A percentile compares a stretch with the other conserved stretches of the same genome.
Evolutionary conservation across 2,888 invertebrate genomes (phyloP).

Genomic region (Achlya flavicornis): DNA sequence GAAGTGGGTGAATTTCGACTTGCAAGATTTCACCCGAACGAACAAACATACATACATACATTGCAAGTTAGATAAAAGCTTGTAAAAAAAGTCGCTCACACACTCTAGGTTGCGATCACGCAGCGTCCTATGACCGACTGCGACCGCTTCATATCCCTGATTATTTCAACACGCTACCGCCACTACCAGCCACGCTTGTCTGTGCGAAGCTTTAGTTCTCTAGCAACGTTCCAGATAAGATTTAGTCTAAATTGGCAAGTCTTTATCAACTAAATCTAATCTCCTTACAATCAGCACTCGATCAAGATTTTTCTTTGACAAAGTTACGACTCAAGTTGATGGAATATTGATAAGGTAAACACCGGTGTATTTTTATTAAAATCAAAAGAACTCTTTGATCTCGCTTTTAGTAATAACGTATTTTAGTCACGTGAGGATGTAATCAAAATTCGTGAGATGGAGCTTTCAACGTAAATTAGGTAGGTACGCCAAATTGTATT

Average conservation of each 20-base stretch:
- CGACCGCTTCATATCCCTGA: too few species aligned
- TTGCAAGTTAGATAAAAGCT: too few species aligned
- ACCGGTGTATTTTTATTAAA: conserved; percentile 34
- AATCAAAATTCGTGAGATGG: conserved; percentile 54
- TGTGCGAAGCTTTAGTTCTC: too few species aligned
- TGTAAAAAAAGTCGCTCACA: too few species aligned
- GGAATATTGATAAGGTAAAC: conserved; percentile 52
- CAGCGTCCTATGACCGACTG: too few species aligned
- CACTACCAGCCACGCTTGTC: too few species aligned
- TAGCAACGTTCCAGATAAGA: background rate
- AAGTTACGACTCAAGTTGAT: conserved; percentile 35
- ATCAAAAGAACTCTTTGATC: conserved; percentile 54
- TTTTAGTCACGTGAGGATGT: conserved; percentile 47
- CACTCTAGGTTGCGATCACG: too few species aligned
- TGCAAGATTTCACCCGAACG: too few species aligned
- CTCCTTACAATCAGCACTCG: conserved; percentile 10
- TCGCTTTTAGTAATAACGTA: conserved; percentile 45
- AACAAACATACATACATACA: too few species aligned
- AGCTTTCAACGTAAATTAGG: conserved; percentile 29
- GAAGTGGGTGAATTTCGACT: too few species aligned
- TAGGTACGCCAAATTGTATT: background rate
- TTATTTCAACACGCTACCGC: too few species aligned
- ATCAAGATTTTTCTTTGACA: conserved; percentile 24
- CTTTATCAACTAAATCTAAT: background rate
- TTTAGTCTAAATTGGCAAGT: background rate